phyloP scores from a whole-genome alignment of 2,888 invertebrate genomes.

The Halictus quadricinctus region DNA sequence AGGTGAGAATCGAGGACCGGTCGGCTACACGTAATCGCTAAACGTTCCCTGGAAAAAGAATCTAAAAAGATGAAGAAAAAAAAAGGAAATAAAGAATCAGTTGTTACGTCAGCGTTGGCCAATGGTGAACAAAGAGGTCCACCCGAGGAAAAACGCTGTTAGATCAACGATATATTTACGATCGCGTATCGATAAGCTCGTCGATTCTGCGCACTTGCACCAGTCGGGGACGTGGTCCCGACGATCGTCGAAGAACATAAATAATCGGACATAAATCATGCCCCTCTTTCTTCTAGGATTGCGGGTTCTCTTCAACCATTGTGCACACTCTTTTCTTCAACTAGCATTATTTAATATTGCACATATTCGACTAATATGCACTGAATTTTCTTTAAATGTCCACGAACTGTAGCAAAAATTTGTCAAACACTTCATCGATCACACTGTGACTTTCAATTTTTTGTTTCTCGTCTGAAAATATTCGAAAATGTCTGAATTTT shows the following conservation, averaged over 20 bases:
- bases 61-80: background rate
- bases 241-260: conserved; percentile 45
- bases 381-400: background rate
- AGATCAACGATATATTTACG: conserved; percentile 57
- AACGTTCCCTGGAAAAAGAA: conserved; percentile 5
- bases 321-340: conserved; percentile 13
- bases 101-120: conserved; percentile 39
- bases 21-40: background rate
- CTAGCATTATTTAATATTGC: background rate
- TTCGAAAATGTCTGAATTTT: too few relatives aligned
- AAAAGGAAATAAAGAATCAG: conserved; percentile 22
- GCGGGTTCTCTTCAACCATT: background rate
- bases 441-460: too few relatives aligned
- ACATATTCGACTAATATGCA: background rate
- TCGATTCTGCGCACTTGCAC: conserved; percentile 50
- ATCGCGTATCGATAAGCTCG: conserved; percentile 63
- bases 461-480: too few relatives aligned
- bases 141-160: conserved; percentile 33
- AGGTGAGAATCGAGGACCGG: conserved; percentile 13
- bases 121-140: conserved; percentile 1
- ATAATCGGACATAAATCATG: conserved; percentile 64
- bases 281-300: conserved; percentile 39
- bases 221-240: conserved; percentile 29
- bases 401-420: too few relatives aligned
- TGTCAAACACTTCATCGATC: too few relatives aligned